Evolutionary conservation across 2,888 invertebrate genomes (phyloP).

Genomic region (Erynnis tages): DNA sequence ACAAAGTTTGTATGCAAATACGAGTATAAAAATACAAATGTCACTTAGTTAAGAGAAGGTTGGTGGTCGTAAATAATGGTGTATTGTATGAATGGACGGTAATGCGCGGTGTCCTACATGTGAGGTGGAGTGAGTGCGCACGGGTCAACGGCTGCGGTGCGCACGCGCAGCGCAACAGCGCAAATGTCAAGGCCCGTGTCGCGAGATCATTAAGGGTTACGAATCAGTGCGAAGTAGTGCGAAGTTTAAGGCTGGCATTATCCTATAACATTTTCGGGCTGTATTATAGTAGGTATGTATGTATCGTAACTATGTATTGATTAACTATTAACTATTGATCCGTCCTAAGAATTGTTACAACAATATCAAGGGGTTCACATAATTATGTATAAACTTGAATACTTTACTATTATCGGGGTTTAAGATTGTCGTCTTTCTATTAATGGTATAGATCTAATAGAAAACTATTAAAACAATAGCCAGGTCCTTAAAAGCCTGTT

Average conservation of each 20-base stretch:
- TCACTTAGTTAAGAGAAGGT: slow-evolving; percentile 58
- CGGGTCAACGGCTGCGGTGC: slow-evolving; percentile 58
- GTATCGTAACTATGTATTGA: no score
- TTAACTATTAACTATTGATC: no score
- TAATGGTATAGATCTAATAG: no score
- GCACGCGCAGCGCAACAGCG: slow-evolving; percentile 55
- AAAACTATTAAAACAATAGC: no score
- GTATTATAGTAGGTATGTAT: background rate
- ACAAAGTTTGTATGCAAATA: slow-evolving; percentile 12
- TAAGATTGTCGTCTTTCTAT: no score
- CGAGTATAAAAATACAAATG: slow-evolving; percentile 41
- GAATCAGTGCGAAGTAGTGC: slow-evolving; percentile 18
- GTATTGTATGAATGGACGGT: slow-evolving; percentile 66
- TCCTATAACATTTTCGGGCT: background rate
- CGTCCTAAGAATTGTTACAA: no score
- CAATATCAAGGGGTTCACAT: no score
- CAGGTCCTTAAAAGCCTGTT: no score
- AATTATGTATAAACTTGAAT: no score
- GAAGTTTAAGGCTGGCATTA: slow-evolving; percentile 6
- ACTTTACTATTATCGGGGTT: no score
- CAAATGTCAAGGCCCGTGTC: slow-evolving; percentile 66
- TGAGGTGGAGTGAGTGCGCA: slow-evolving; percentile 49
- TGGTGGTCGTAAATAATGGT: slow-evolving; percentile 68
- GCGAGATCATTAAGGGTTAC: slow-evolving; percentile 34
- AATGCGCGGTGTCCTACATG: slow-evolving; percentile 56